Evolutionary conservation across 2,113 vertebrate genomes (phyloP).

Genomic region (Thinocorus orbignyianus): DNA sequence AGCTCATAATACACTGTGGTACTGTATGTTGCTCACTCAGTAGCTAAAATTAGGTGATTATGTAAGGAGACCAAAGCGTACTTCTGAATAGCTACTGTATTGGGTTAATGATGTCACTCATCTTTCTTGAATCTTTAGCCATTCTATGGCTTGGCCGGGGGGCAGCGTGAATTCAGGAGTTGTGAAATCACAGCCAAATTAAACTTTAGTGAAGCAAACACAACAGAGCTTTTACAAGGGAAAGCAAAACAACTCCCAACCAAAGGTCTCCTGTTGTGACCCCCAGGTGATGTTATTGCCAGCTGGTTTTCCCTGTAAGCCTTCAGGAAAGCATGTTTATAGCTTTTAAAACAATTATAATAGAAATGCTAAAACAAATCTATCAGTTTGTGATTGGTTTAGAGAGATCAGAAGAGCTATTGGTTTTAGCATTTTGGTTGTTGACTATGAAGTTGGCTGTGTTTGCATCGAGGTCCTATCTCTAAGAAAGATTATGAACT

Average conservation of each 20-base stretch:
- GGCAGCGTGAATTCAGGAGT: conserved; percentile 48
- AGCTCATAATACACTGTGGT: conserved; percentile 43
- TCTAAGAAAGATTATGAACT: not conserved
- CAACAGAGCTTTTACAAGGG: conserved; percentile 4
- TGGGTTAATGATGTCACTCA: conserved; percentile 80
- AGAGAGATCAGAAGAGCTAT: not conserved
- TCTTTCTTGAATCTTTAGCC: conserved; percentile 65
- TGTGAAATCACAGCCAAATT: conserved; percentile 67
- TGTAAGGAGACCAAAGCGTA: conserved; percentile 64
- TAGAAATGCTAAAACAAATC: not conserved
- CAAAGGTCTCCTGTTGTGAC: rapidly evolving
- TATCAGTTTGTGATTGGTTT: not conserved
- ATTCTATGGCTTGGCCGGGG: conserved; percentile 57
- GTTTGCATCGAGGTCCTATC: not conserved
- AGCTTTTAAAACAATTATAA: not conserved
- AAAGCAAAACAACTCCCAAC: not conserved
- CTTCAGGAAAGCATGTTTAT: not conserved
- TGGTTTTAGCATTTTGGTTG: not conserved
- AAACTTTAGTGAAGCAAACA: conserved; percentile 64
- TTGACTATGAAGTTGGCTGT: not conserved
- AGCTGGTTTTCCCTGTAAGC: not conserved
- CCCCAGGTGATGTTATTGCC: not conserved
- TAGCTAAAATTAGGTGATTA: conserved; percentile 77
- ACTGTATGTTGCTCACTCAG: conserved; percentile 57
- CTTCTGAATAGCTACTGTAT: conserved; percentile 72